These are phyloP conservation scores for Polypedilum vanderplanki DNA, from an alignment of 1,140 invertebrate species.

Conservation along the genomic window DNA sequence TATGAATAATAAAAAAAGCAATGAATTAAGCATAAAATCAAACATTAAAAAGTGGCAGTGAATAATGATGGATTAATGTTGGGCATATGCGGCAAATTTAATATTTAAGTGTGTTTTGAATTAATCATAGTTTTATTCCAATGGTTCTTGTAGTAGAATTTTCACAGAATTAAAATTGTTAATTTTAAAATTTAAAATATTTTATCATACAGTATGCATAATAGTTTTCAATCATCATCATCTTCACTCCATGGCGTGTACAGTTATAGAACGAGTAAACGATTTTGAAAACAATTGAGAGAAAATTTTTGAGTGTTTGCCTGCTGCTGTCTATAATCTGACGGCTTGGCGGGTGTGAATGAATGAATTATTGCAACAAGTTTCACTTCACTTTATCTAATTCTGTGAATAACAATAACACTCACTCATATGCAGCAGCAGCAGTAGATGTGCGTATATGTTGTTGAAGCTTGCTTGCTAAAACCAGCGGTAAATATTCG, in stretches of 20 bases:
- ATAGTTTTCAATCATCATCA: too few species aligned
- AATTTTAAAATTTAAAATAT: too few species aligned
- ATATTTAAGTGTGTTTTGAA: background rate
- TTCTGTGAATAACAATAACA: background rate
- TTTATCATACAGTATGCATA: too few species aligned
- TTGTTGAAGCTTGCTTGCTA: background rate
- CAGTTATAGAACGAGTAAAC: too few species aligned
- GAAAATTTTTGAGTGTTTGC: too few species aligned
- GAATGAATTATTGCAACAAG: conserved; percentile 18
- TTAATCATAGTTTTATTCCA: background rate
- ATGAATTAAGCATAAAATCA: background rate
- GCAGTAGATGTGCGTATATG: background rate
- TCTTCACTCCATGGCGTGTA: too few species aligned
- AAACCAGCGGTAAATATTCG: background rate
- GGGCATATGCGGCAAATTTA: background rate
- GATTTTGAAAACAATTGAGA: too few species aligned
- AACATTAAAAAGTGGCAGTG: background rate
- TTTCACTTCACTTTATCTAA: conserved; percentile 2
- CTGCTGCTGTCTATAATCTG: background rate
- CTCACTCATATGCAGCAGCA: background rate
- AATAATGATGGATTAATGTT: conserved; percentile 4
- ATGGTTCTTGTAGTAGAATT: background rate
- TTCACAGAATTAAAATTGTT: too few species aligned
- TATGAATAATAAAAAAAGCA: conserved; percentile 5
- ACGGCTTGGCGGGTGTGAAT: background rate